Percentiles rank a stretch among this genome's conserved stretches.
Conservation (phyloP, 1,140 invertebrate species). For the Philopotamus ludificatus region DNA sequence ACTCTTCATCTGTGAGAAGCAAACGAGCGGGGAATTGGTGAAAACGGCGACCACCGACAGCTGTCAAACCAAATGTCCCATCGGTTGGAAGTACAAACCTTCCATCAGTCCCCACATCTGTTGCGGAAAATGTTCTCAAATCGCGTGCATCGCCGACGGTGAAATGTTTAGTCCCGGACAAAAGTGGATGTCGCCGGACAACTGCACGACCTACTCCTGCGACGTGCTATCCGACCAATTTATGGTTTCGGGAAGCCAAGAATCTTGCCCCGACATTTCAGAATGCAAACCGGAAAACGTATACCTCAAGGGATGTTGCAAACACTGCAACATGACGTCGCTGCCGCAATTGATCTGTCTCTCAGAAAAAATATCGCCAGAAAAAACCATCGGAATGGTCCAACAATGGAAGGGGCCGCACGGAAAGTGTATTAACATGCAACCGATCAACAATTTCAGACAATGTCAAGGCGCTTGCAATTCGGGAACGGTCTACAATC, state of each 20-base stretch:
- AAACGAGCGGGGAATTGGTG: conserved; percentile 52
- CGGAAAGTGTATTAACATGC: conserved; percentile 62
- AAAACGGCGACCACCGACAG: conserved; percentile 54
- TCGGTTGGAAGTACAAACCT: conserved; percentile 60
- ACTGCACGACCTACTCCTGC: conserved; percentile 66
- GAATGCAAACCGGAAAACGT: conserved; percentile 58
- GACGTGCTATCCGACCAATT: conserved; percentile 52
- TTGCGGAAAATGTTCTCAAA: conserved; percentile 70
- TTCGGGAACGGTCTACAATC: conserved; percentile 65
- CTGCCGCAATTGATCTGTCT: conserved; percentile 52
- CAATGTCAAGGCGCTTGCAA: conserved; percentile 67
- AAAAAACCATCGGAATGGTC: conserved; percentile 59
- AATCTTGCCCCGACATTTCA: conserved; percentile 62
- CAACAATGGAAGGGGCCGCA: conserved; percentile 49
- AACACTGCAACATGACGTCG: conserved; percentile 59
- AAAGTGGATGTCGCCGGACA: conserved; percentile 64
- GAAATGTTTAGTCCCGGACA: conserved; percentile 46
- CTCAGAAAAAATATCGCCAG: conserved; percentile 53
- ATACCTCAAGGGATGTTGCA: conserved; percentile 65
- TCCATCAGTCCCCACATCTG: conserved; percentile 54
- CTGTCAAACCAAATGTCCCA: conserved; percentile 57
- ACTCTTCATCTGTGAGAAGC: conserved; percentile 58
- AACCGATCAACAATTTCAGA: conserved; percentile 59
- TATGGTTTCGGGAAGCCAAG: conserved; percentile 55
- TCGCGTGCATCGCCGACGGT: conserved; percentile 61